Conservation (phyloP, 2,113 vertebrate species). For the Pseudorasbora parva region DNA sequence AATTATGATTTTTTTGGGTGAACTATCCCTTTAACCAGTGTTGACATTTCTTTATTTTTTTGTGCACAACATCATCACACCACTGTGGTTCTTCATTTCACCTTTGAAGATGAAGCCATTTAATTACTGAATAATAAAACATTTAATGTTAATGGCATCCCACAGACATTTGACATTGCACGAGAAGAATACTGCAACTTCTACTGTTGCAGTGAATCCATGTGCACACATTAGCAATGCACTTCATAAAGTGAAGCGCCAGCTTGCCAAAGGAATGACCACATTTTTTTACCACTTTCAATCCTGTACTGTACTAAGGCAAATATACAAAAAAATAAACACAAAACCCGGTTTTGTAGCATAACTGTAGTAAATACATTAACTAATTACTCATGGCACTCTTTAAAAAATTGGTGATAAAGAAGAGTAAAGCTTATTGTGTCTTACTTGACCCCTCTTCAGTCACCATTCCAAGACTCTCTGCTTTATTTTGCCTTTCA, state of each 20-base stretch:
- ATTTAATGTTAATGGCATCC: background rate
- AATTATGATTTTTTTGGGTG: too few species aligned
- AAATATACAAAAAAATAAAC: background rate
- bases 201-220: slow-evolving; percentile 1
- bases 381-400: background rate
- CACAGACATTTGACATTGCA: slow-evolving; percentile 12
- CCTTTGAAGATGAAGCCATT: slow-evolving; percentile 9
- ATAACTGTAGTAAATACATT: background rate
- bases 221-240: background rate
- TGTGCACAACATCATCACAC: slow-evolving; percentile 6
- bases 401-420: background rate
- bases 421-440: slow-evolving; percentile 53
- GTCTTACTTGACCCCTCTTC: slow-evolving; percentile 98
- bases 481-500: slow-evolving; percentile 99
- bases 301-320: background rate
- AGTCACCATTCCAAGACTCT: slow-evolving; percentile 98
- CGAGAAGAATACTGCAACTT: slow-evolving; percentile 14
- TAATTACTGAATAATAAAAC: background rate
- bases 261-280: background rate
- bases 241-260: background rate
- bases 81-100: slow-evolving; percentile 1
- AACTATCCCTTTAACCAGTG: too few species aligned
- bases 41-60: too few species aligned
- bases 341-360: background rate
- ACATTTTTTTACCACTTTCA: background rate